Percentiles rank a stretch among this genome's conserved stretches.
Conservation (phyloP, 2,888 invertebrate species). For the Drosophila setosimentum region DNA sequence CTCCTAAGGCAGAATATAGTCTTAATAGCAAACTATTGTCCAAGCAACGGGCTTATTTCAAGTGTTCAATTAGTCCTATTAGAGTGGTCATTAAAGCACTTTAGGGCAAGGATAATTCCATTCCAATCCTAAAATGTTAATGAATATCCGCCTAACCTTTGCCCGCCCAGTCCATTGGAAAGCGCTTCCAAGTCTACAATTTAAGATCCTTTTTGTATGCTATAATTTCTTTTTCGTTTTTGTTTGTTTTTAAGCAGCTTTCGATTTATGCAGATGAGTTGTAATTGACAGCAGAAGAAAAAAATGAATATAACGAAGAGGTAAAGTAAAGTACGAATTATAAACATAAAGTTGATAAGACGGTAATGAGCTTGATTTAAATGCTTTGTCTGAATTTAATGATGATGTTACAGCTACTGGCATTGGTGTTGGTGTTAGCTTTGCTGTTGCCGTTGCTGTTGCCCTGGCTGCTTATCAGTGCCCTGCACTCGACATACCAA, state of each 20-base stretch:
- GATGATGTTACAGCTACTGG: slow-evolving; percentile 16
- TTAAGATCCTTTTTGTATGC: slow-evolving; percentile 22
- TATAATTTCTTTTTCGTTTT: not conserved
- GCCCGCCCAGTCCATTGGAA: not conserved
- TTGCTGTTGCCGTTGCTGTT: not conserved
- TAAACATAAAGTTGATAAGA: slow-evolving; percentile 49
- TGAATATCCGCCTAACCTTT: slow-evolving; percentile 8
- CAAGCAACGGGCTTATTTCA: slow-evolving; percentile 13
- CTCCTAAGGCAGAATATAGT: too few species aligned
- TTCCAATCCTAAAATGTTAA: slow-evolving; percentile 21
- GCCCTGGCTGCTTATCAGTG: slow-evolving; percentile 59
- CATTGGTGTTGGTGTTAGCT: not conserved
- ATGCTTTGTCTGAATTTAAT: slow-evolving; percentile 51
- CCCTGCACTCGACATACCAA: slow-evolving; percentile 64
- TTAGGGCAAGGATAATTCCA: slow-evolving; percentile 17
- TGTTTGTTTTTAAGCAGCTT: slow-evolving; percentile 45
- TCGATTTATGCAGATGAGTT: slow-evolving; percentile 52
- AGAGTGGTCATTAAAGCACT: not conserved
- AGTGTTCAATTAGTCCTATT: slow-evolving; percentile 14
- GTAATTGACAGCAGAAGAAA: slow-evolving; percentile 5
- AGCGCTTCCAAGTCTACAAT: slow-evolving; percentile 20
- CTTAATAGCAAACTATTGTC: slow-evolving; percentile 15
- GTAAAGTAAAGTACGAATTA: slow-evolving; percentile 12
- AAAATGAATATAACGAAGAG: not conserved
- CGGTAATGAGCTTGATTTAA: slow-evolving; percentile 55